Percentiles rank a stretch among this genome's conserved stretches.
These are phyloP conservation scores for Siniperca knerii DNA, from an alignment of 2,113 vertebrate genomes.

Conservation along the genomic window DNA sequence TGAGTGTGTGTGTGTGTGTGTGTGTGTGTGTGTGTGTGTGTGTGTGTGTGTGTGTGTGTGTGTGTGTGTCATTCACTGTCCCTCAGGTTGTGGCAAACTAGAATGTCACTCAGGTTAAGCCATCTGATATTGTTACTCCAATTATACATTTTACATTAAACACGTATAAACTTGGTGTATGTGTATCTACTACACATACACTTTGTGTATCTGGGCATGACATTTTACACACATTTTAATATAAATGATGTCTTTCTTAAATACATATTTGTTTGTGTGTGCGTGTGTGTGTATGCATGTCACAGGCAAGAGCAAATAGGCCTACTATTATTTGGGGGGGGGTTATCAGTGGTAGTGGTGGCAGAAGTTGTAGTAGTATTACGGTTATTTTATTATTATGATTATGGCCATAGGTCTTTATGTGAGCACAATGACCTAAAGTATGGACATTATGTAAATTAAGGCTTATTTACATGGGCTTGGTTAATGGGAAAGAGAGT, in stretches of 20 bases:
- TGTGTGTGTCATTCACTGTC: too few species aligned
- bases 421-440: neutral
- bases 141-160: neutral
- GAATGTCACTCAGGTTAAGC: neutral
- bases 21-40: too few species aligned
- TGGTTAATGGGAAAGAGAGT: neutral
- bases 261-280: neutral
- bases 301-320: neutral
- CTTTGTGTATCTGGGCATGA: neutral
- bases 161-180: neutral
- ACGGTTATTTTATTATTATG: neutral
- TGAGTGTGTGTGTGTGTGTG: too few species aligned
- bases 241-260: neutral
- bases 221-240: neutral
- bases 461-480: neutral
- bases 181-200: too few species aligned
- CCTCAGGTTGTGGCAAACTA: neutral
- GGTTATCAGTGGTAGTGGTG: too few species aligned
- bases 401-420: neutral
- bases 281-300: neutral
- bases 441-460: neutral
- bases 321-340: neutral
- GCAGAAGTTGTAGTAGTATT: neutral
- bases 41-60: too few species aligned
- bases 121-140: neutral